phyloP scores from a whole-genome alignment of 1,140 invertebrate species.

The Macrosteles quadrilineatus region DNA sequence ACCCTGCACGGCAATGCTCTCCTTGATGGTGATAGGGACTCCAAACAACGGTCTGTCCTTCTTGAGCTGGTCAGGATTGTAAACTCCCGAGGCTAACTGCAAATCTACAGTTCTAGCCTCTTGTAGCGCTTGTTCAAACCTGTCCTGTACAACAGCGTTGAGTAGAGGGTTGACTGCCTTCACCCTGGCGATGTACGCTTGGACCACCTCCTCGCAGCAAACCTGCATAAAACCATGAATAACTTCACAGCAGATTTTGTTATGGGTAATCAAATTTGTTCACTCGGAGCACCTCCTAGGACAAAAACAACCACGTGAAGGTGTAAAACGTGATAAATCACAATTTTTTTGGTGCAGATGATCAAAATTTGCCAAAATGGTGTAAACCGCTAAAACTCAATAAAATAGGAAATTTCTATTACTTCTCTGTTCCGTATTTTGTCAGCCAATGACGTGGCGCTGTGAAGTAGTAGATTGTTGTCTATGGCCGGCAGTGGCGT shows the following conservation, averaged over 20 bases:
- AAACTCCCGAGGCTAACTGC: constrained; percentile 47
- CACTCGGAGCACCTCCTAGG: no score
- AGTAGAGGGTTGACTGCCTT: constrained; percentile 64
- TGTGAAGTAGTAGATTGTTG: constrained; percentile 30
- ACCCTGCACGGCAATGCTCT: constrained; percentile 66
- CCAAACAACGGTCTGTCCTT: constrained; percentile 63
- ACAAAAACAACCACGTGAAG: constrained; percentile 28
- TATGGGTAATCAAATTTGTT: no score
- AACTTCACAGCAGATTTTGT: no score
- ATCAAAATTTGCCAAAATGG: not conserved
- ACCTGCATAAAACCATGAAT: no score
- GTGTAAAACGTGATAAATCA: not conserved
- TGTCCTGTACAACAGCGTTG: constrained; percentile 67
- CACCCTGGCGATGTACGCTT: constrained; percentile 64
- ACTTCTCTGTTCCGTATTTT: constrained; percentile 62
- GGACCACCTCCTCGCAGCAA: constrained; percentile 60
- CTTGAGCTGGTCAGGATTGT: constrained; percentile 51
- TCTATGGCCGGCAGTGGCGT: constrained; percentile 7
- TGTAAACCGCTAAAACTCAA: not conserved
- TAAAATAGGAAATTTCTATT: no score
- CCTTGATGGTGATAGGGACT: constrained; percentile 67
- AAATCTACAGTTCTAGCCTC: constrained; percentile 59
- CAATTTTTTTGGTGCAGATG: not conserved
- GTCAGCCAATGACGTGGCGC: constrained; percentile 46
- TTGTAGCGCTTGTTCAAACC: constrained; percentile 63